These are phyloP conservation scores for Aurelia aurita DNA, from an alignment of 30 jellyfish, hydroid and myxozoan species.

Conservation along the genomic window DNA sequence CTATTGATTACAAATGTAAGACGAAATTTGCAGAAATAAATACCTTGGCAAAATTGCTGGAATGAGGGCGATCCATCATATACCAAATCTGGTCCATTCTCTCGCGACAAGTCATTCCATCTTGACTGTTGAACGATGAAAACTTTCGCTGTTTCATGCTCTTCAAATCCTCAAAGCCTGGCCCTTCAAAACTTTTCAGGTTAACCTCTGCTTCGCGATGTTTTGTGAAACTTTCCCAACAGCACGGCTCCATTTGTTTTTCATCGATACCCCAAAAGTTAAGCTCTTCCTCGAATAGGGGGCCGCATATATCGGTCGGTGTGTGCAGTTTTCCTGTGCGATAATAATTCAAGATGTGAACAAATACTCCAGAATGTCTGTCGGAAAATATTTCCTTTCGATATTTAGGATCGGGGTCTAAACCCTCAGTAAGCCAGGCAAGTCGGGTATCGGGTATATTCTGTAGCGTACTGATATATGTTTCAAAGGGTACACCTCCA, in stretches of 20 bases:
- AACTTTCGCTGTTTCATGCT: constrained; percentile 47
- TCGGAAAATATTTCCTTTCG: constrained; percentile 89
- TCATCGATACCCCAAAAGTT: constrained; percentile 99
- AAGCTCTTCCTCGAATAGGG: constrained; percentile 94
- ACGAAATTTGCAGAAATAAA: not conserved
- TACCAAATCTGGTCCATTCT: constrained; percentile 80
- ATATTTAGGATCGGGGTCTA: constrained; percentile 63
- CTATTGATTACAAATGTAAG: no score
- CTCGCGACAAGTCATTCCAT: constrained; percentile 55
- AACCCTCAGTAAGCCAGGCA: constrained; percentile 94
- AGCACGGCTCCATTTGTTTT: constrained; percentile 99
- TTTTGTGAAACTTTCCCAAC: constrained; percentile 96
- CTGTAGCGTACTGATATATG: constrained; percentile 91
- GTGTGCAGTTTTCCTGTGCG: constrained; percentile 97
- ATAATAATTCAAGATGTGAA: constrained; percentile 90
- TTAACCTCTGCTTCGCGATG: constrained; percentile 98
- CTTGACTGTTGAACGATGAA: constrained; percentile 57
- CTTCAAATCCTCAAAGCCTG: constrained; percentile 93
- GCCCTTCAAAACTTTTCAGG: constrained; percentile 92
- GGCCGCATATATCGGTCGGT: constrained; percentile 97
- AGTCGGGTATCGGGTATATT: constrained; percentile 93
- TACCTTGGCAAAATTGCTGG: constrained; percentile 94
- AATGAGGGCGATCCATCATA: constrained; percentile 93
- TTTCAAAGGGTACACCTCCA: constrained; percentile 91
- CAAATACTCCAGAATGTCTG: constrained; percentile 98